These are phyloP conservation scores for Tricholauxania praeusta DNA, from an alignment of 2,888 invertebrate species.

Conservation along the genomic window DNA sequence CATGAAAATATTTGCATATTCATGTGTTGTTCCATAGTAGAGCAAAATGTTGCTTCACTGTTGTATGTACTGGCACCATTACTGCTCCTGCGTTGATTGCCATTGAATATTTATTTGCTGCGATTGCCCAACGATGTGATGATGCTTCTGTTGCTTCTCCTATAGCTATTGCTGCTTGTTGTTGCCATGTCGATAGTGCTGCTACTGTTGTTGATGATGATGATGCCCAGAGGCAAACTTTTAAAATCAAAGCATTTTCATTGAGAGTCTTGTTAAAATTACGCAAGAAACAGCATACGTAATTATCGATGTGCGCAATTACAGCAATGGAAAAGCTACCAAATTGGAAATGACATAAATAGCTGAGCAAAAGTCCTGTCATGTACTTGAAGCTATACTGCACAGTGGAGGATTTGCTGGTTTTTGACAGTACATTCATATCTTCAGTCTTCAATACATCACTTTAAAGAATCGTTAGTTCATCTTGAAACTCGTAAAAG, in stretches of 20 bases:
- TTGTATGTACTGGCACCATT: no score
- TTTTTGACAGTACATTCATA: no score
- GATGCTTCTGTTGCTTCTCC: neutral
- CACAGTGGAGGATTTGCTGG: no score
- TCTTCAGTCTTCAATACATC: no score
- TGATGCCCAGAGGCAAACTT: neutral
- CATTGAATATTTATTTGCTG: constrained; percentile 29
- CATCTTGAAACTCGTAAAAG: no score
- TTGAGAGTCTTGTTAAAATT: constrained; percentile 9
- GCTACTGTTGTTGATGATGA: neutral
- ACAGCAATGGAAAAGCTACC: no score
- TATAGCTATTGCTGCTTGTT: neutral
- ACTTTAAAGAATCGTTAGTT: no score
- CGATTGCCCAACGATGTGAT: neutral
- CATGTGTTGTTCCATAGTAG: constrained; percentile 4
- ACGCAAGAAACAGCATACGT: constrained; percentile 29
- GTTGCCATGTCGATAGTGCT: constrained; percentile 3
- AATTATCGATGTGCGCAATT: constrained; percentile 7
- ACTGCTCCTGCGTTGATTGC: constrained; percentile 24
- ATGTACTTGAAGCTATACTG: no score
- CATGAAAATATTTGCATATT: constrained; percentile 28
- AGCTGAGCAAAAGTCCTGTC: no score
- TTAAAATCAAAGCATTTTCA: constrained; percentile 1
- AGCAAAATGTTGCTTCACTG: no score
- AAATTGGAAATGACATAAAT: no score